Percentiles rank a stretch among this genome's conserved stretches.
phyloP scores from a whole-genome alignment of 2,888 invertebrate genomes.

The Drosophila barbarae region DNA sequence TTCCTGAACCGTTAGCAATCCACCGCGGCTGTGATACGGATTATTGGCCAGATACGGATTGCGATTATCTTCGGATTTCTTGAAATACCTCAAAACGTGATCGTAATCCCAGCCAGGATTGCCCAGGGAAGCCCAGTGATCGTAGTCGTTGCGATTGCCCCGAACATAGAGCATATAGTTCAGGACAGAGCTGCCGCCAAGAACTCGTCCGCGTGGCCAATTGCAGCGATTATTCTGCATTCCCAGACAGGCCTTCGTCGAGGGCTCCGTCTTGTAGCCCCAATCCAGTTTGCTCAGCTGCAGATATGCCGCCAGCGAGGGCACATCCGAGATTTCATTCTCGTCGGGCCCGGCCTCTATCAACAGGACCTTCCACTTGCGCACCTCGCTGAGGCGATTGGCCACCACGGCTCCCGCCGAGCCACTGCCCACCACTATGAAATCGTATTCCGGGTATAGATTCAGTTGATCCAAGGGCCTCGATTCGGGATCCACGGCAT shows the following conservation, averaged over 20 bases:
- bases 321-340: constrained; percentile 92
- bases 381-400: constrained; percentile 87
- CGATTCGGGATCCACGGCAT: constrained; percentile 89
- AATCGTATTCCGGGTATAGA: constrained; percentile 88
- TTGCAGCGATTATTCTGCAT: constrained; percentile 91
- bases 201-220: constrained; percentile 93
- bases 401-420: constrained; percentile 95
- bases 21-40: constrained; percentile 86
- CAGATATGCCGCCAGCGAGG: constrained; percentile 91
- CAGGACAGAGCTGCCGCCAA: constrained; percentile 92
- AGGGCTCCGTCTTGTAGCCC: constrained; percentile 93
- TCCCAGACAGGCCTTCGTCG: constrained; percentile 88
- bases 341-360: constrained; percentile 93
- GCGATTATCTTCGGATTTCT: constrained; percentile 92
- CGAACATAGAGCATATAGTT: constrained; percentile 96
- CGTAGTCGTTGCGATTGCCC: constrained; percentile 91
- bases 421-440: constrained; percentile 91
- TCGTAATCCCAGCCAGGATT: constrained; percentile 94
- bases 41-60: constrained; percentile 87
- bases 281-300: constrained; percentile 93
- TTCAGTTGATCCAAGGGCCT: constrained; percentile 86
- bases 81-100: constrained; percentile 92
- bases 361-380: constrained; percentile 88
- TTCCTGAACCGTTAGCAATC: constrained; percentile 89
- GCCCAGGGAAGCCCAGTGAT: constrained; percentile 91